These are phyloP conservation scores for Conistra vaccinii DNA, from an alignment of 2,888 invertebrate species.

Conservation along the genomic window DNA sequence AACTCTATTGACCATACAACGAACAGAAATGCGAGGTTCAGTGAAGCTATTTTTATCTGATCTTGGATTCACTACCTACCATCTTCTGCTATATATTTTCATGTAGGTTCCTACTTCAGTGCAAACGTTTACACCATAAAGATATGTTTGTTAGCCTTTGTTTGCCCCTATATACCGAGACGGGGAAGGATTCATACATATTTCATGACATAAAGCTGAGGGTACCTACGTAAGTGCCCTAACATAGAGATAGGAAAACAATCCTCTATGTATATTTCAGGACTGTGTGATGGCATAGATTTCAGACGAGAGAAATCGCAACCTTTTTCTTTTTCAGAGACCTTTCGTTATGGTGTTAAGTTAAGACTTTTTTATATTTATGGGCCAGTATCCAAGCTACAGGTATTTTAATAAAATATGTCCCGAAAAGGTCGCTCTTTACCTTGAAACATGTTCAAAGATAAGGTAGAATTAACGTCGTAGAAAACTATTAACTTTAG, in stretches of 20 bases:
- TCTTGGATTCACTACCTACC: constrained; percentile 13
- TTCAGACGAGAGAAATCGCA: constrained; percentile 31
- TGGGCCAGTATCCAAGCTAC: constrained; percentile 23
- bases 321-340: constrained; percentile 39
- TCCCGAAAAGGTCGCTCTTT: constrained; percentile 15
- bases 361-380: constrained; percentile 48
- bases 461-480: constrained; percentile 9
- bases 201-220: constrained; percentile 56
- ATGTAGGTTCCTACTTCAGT: constrained; percentile 8
- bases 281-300: constrained; percentile 51
- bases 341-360: constrained; percentile 43
- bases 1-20: not conserved
- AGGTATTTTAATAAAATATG: constrained; percentile 49
- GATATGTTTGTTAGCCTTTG: constrained; percentile 54
- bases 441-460: constrained; percentile 4
- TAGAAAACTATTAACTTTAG: constrained; percentile 13
- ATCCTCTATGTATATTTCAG: constrained; percentile 47
- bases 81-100: constrained; percentile 27
- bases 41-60: constrained; percentile 21
- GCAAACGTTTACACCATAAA: constrained; percentile 48
- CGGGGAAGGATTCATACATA: constrained; percentile 56
- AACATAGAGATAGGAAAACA: constrained; percentile 52
- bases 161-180: constrained; percentile 27
- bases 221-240: constrained; percentile 42
- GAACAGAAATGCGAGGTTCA: not conserved